Evolutionary conservation across 2,113 vertebrate genomes (phyloP).

Genomic region (cat (Felis catus)): F.catus_Fca126_mat1.0 CM031412.1:79577501-79578000

Average conservation of each 20-base stretch:
- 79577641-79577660: conserved; percentile 77
- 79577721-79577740: conserved; percentile 65
- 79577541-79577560: conserved; percentile 71
- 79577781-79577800: fast-evolving
- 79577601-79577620: conserved; percentile 74
- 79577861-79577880: too few species aligned
- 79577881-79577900: neutral
- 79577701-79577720: conserved; percentile 86
- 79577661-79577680: conserved; percentile 74
- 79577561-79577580: conserved; percentile 60
- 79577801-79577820: too few species aligned
- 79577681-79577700: conserved; percentile 64
- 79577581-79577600: conserved; percentile 81
- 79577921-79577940: neutral
- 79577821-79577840: neutral
- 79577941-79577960: neutral
- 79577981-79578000: neutral
- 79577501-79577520: conserved; percentile 74
- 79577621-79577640: conserved; percentile 43
- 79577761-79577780: too few species aligned
- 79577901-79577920: fast-evolving
- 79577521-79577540: conserved; percentile 64
- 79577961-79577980: neutral
- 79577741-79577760: neutral
- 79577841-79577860: neutral